Base-by-base conservation (phyloP, 1,140 invertebrate species). In the Cherax destructor region DNA sequence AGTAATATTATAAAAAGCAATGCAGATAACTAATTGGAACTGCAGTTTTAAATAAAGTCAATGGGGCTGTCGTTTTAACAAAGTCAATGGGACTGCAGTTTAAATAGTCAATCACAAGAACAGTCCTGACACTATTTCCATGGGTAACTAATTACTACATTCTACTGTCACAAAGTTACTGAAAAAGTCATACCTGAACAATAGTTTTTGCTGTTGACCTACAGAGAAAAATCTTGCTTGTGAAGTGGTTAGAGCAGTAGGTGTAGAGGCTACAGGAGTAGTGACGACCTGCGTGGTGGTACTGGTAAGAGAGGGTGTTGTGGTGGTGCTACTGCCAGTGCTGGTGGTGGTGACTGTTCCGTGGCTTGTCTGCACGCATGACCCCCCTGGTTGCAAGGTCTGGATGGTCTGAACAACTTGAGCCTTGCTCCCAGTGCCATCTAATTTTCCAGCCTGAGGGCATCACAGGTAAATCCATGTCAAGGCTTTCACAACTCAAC, bases 161-260 rank as follows among this genome's bases (percentile, higher is more conserved):
- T 65, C 13, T 65, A 16, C 76, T 18, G 4, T 59, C 56, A 59
- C 9, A 59, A 59, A 59, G 16, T 16, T 41, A 56, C 52, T 10
- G 52, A 56, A 65, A 65, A 65, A 21, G 21, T 65, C 74, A 41
- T 61, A 90, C 88, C 88, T 90, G 88, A 49, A 90, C 88, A 78
- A 90, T 90, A 49, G 88, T 84, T 49, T 90, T 49, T 83, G 88
- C 11, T 90, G 88, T 69, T 90, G 88, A 47, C 88, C 88, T 65
- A 90, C 88, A 13, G 88, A 90, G 81, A 90, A 90, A 80, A 90
- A 90, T 61, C 88, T 72, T n/a, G 88, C 80, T 52, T 90, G 88
- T 52, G 88, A 59, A 6, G 80, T 81, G 76, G 79, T 81, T 21
- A 65, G 16, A 65, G 61, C 61, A 65, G 13, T 65, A 24, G 78